A percentile compares a stretch with the other conserved stretches of the same genome.
phyloP scores from a whole-genome alignment of 2,113 vertebrate genomes.

The Rhea americana region DNA sequence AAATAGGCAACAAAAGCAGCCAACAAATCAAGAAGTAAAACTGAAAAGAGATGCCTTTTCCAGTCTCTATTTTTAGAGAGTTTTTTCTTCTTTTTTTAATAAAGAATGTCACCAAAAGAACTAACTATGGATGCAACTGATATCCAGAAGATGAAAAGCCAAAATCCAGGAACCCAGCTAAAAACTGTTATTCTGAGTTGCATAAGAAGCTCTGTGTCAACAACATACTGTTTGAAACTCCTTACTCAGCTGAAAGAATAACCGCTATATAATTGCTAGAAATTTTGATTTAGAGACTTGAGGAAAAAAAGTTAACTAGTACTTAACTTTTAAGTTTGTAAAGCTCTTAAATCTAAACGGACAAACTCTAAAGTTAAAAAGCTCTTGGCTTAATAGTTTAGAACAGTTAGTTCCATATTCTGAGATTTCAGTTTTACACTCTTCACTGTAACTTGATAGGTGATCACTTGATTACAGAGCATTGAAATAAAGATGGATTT shows the following conservation, averaged over 20 bases:
- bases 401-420: not conserved
- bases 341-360: not conserved
- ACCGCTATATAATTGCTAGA: not conserved
- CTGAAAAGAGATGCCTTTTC: too few species aligned
- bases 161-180: not conserved
- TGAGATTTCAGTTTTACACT: not conserved
- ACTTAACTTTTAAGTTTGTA: not conserved
- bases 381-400: not conserved
- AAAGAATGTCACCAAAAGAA: too few species aligned
- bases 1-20: too few species aligned
- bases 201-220: not conserved
- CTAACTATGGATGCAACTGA: too few species aligned
- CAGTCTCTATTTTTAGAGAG: too few species aligned
- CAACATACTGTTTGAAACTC: not conserved
- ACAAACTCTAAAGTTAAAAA: not conserved
- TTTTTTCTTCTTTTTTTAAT: too few species aligned
- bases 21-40: too few species aligned
- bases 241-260: not conserved
- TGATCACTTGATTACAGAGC: not conserved
- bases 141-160: not conserved
- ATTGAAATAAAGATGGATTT: not conserved
- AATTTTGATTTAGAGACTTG: not conserved
- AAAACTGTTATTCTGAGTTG: not conserved
- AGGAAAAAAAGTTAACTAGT: not conserved
- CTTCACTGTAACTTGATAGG: not conserved